Evolutionary conservation across 2,888 invertebrate genomes (phyloP).

Genomic region (Oxystoma pomonae): DNA sequence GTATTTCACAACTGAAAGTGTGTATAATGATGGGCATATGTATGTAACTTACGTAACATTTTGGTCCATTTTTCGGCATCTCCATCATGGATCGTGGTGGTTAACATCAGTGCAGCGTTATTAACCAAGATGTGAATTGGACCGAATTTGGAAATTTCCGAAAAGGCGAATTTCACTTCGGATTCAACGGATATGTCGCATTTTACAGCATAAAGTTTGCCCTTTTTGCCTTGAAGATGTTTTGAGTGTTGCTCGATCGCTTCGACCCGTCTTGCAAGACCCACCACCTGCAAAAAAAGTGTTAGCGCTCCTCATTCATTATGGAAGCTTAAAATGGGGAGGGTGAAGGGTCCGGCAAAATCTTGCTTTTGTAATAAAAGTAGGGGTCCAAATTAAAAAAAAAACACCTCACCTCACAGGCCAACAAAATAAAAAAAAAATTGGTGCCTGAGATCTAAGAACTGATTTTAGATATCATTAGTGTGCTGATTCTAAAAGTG

Average conservation of each 20-base stretch:
- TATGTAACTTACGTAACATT: conserved; percentile 11
- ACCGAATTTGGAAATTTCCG: conserved; percentile 30
- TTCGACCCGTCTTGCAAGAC: neutral
- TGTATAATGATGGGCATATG: no score
- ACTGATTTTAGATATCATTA: no score
- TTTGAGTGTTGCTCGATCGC: neutral
- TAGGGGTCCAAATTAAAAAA: no score
- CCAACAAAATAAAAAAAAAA: no score
- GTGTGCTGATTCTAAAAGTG: no score
- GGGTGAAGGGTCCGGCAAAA: no score
- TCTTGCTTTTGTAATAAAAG: no score
- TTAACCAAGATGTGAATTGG: conserved; percentile 31
- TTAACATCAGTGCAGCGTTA: conserved; percentile 29
- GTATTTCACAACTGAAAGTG: no score
- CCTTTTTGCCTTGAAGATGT: conserved; percentile 7
- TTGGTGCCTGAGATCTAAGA: no score
- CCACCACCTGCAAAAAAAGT: neutral
- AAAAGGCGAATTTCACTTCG: conserved; percentile 29
- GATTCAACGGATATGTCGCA: conserved; percentile 30
- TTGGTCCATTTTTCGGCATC: conserved; percentile 4
- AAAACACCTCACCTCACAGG: no score
- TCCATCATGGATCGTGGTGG: conserved; percentile 22
- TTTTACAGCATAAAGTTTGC: conserved; percentile 25
- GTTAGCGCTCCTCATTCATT: no score
- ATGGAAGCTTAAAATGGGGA: no score